These are phyloP conservation scores for Drosophila persimilis DNA, from an alignment of 1,140 invertebrate genomes.

Conservation along the genomic window DNA sequence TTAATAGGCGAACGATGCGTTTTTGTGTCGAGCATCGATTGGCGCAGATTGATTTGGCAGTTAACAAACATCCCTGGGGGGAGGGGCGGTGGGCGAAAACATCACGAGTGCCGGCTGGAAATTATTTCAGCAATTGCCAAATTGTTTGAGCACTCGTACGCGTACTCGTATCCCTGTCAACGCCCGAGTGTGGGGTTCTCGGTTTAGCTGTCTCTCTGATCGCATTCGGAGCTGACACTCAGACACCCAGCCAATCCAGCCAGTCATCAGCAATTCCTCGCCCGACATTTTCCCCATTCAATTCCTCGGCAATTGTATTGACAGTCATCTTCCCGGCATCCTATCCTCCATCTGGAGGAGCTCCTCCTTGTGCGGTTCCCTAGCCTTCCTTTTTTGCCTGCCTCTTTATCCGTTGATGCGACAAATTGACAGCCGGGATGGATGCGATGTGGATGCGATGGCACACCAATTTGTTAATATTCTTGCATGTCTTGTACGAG, in stretches of 20 bases:
- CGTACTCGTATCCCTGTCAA: constrained; percentile 44
- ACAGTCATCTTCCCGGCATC: constrained; percentile 46
- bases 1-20: constrained; percentile 58
- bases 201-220: constrained; percentile 62
- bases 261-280: constrained; percentile 37
- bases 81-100: constrained; percentile 27
- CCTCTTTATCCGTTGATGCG: constrained; percentile 54
- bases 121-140: constrained; percentile 66
- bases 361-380: constrained; percentile 16
- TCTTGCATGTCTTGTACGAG: constrained; percentile 35
- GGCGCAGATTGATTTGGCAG: constrained; percentile 63
- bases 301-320: constrained; percentile 68
- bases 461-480: constrained; percentile 65
- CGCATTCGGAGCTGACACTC: constrained; percentile 68
- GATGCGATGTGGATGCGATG: constrained; percentile 14
- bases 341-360: constrained; percentile 3
- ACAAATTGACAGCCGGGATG: constrained; percentile 60
- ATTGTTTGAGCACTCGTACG: constrained; percentile 11
- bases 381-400: constrained; percentile 6
- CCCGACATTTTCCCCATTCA: constrained; percentile 46
- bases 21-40: constrained; percentile 46
- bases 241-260: constrained; percentile 1
- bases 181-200: constrained; percentile 35
- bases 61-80: constrained; percentile 51
- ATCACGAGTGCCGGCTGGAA: constrained; percentile 38